Percentiles rank a stretch among this genome's conserved stretches.
These are phyloP conservation scores for Drosophila mimetica DNA, from an alignment of 2,888 invertebrate genomes.

Conservation along the genomic window DNA sequence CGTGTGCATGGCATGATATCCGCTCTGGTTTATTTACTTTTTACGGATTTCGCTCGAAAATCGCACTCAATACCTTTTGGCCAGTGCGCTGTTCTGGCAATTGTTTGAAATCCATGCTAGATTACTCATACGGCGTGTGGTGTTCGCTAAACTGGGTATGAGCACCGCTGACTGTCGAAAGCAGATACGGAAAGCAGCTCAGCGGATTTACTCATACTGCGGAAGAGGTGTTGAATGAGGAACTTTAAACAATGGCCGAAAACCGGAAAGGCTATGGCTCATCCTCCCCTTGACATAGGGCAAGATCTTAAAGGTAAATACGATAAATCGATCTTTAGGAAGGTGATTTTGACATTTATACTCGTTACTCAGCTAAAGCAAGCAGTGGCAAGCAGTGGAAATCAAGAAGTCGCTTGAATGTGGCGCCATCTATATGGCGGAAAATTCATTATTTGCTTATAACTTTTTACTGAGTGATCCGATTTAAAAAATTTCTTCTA, in stretches of 20 bases:
- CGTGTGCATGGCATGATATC: constrained; percentile 41
- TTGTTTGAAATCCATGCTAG: constrained; percentile 53
- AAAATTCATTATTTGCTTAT: too few species aligned
- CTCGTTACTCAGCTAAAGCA: too few species aligned
- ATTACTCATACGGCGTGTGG: constrained; percentile 57
- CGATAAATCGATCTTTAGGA: too few species aligned
- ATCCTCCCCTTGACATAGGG: constrained; percentile 4
- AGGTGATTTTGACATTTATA: background rate
- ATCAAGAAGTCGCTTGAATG: too few species aligned
- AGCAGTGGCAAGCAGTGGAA: too few species aligned
- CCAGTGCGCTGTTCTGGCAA: constrained; percentile 38
- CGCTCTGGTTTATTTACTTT: constrained; percentile 53
- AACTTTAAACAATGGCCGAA: constrained; percentile 20
- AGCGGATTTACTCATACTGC: constrained; percentile 44
- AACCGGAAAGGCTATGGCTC: constrained; percentile 31
- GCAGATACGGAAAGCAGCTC: constrained; percentile 30
- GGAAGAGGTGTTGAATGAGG: constrained; percentile 39
- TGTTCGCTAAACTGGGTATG: constrained; percentile 4
- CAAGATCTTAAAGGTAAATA: background rate
- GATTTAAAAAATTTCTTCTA: too few species aligned
- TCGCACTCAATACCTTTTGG: constrained; percentile 33
- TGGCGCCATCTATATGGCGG: too few species aligned
- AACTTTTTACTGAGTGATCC: too few species aligned
- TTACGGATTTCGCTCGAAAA: constrained; percentile 38
- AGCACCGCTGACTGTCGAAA: constrained; percentile 7